A percentile compares a stretch with the other conserved stretches of the same genome.
Conservation (phyloP, 2,797 vertebrate genomes). For the Mastacembelus armatus region DNA sequence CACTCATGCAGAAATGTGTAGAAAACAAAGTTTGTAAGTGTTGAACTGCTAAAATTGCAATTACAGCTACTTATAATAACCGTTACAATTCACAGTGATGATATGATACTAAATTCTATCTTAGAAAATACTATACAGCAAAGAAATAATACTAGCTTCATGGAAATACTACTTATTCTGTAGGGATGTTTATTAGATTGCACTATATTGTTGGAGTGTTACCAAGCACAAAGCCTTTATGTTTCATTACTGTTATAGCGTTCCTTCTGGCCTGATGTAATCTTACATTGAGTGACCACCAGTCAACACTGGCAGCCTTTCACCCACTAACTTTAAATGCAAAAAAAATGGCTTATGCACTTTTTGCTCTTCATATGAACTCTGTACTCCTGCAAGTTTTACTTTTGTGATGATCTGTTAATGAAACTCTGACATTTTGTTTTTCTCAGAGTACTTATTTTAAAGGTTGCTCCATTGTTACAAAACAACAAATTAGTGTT, state of each 20-base stretch:
- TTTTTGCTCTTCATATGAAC: slow-evolving; percentile 11
- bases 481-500: slow-evolving; percentile 25
- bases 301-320: slow-evolving; percentile 42
- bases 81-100: not conserved
- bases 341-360: not conserved
- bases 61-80: not conserved
- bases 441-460: slow-evolving; percentile 24
- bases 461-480: slow-evolving; percentile 9
- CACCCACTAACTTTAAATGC: not conserved
- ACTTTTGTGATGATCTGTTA: slow-evolving; percentile 8
- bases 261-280: slow-evolving; percentile 42
- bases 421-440: not conserved
- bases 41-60: not conserved
- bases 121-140: slow-evolving; percentile 8
- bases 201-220: not conserved
- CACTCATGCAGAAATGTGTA: not conserved
- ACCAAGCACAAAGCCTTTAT: slow-evolving; percentile 23
- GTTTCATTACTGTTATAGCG: slow-evolving; percentile 5
- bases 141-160: not conserved
- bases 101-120: slow-evolving; percentile 2
- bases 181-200: slow-evolving; percentile 6
- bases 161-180: not conserved
- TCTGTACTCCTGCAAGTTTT: slow-evolving; percentile 8
- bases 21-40: not conserved
- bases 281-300: slow-evolving; percentile 20